These are phyloP conservation scores for Coryphaenoides rupestris DNA, from an alignment of 2,113 vertebrate species.

Conservation along the genomic window DNA sequence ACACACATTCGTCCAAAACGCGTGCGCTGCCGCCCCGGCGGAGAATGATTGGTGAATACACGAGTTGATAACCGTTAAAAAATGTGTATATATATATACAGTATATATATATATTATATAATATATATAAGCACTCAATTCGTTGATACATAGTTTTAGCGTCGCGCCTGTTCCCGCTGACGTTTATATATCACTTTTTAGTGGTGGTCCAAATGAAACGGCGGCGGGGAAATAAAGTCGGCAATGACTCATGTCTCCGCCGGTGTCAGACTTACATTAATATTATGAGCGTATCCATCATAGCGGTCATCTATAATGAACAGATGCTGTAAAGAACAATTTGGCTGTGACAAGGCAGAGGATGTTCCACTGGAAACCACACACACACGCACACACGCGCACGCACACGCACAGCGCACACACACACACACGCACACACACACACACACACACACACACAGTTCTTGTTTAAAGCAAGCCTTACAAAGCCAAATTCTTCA, in stretches of 20 bases:
- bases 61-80: constrained; percentile 68
- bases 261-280: constrained; percentile 78
- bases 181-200: constrained; percentile 80
- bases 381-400: too few relatives aligned
- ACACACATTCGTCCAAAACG: constrained; percentile 29
- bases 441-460: too few relatives aligned
- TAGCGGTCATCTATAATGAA: constrained; percentile 74
- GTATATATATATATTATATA: too few relatives aligned
- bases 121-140: background rate
- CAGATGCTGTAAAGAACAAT: constrained; percentile 75
- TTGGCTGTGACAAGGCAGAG: constrained; percentile 67
- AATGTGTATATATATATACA: constrained; percentile 35
- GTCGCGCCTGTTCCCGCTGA: constrained; percentile 64
- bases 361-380: too few relatives aligned
- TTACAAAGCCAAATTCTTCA: too few relatives aligned
- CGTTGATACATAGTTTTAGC: constrained; percentile 56
- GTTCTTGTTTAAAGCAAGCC: too few relatives aligned
- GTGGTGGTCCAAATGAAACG: constrained; percentile 72
- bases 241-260: constrained; percentile 76
- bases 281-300: constrained; percentile 81
- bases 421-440: too few relatives aligned
- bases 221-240: constrained; percentile 74
- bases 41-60: constrained; percentile 72
- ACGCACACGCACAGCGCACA: too few relatives aligned
- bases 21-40: background rate